Base-by-base conservation (phyloP, 2,888 invertebrate genomes). In the Rotaria socialis region DNA sequence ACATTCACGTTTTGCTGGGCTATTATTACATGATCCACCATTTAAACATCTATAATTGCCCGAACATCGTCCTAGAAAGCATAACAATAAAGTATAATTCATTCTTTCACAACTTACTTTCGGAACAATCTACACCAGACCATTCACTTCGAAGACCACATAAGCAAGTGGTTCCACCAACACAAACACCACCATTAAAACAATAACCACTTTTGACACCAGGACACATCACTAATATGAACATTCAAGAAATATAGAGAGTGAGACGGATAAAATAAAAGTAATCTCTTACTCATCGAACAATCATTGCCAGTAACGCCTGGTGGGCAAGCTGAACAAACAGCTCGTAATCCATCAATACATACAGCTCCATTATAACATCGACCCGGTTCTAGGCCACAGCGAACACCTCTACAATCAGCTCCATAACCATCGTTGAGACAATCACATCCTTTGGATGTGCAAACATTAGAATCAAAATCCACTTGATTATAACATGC, bases 341-440 rank as follows among this genome's bases (percentile, higher is more conserved):
- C 16, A 67, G 35, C 4, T 19, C 27, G 35, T 5, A 27, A 27
- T 19, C 7, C 35, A 67, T 67, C 67, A 3, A 67, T 35, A 67
- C 67, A 67, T 35, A 67, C 67, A 35, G 67, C 67, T 19, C 67
- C 67, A 67, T 67, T 35, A 19, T 67, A 67, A 67, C 67, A 67
- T 67, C 67, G 67, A 35, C 67, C 67, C 19, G 67, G 67, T 41
- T 67, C 67, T 16, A 67, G 16, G 19, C 67, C 67, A 67, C 67
- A 67, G 35, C 67, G 67, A 41, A 67, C 67, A 41, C 67, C 67
- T 67, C 67, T 67, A 41, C 67, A 67, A 19, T 67, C 67, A 35
- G 67, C 67, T 35, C 67, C 67, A 35, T 67, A 67, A 19, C 67
- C 67, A 41, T 67, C 67, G 19, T 67, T 67, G 3, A 67, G 27